Base-by-base conservation (phyloP, 2,113 vertebrate species). In the Halcyon senegalensis region DNA sequence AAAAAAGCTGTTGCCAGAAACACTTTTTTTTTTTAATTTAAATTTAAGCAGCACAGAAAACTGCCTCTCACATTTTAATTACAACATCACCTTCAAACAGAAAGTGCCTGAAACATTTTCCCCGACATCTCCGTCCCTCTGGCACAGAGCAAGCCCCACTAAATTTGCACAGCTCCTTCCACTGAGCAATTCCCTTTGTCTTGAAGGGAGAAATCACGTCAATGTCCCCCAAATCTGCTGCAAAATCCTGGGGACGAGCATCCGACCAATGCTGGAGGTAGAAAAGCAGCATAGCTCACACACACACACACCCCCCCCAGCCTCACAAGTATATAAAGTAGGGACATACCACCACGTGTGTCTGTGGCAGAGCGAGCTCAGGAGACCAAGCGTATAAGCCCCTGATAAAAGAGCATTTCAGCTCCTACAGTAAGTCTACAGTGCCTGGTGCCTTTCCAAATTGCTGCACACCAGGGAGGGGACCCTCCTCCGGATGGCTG, bases 71-170 rank as follows among this genome's bases (percentile, higher is more conserved):
- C 46, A 70, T 25, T 59, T 43, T n/a, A 68, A 84, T 79, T 7
- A 21, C 25, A 56, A 15, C 15, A 13, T 17, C 91, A 84, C 62
- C 81, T 94, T 84, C 73, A 64, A 72, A 89, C 10, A 11, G 16
- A 56, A 68, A 92, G 86, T 3, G 28, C 50, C 43, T 6, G 19
- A 55, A 90, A 87, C 0, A 1, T 64, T 80, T 66, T 75, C 48
- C 44, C 55, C 0, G 2, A 79, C 64, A 64, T 31, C 44, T 51
- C 46, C 16, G 67, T 77, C 66, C 46, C 46, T 64, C 41, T 0
- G 0, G 69, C 58, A 48, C 2, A 2, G 24, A 69, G 24, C 0
- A 0, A 87, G 39, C 75, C 73, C 35, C 1, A 0, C 28, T 12
- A 74, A 44, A 76, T 43, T 59, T 24, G 23, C 30, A 43, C 33